These are phyloP conservation scores for Sthenelais limicola DNA, from an alignment of 2,888 invertebrate species.

Conservation along the genomic window DNA sequence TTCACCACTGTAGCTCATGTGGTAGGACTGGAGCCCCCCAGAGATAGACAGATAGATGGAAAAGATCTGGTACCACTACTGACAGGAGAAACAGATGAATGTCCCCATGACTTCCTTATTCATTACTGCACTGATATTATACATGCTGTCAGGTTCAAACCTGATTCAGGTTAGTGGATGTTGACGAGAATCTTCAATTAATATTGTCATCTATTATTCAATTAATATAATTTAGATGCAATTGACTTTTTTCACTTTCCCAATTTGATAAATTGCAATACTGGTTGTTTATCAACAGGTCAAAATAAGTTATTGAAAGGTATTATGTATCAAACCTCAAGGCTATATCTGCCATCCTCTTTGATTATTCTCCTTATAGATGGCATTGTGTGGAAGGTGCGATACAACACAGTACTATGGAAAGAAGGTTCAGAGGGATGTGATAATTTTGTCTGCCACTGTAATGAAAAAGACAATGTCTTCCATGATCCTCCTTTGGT, in stretches of 20 bases:
- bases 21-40: constrained; percentile 54
- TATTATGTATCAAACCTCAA: too few relatives aligned
- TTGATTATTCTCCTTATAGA: constrained; percentile 41
- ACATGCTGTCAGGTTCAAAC: constrained; percentile 61
- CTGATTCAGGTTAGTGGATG: constrained; percentile 46
- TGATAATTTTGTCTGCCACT: constrained; percentile 60
- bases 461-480: constrained; percentile 58
- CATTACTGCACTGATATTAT: constrained; percentile 69
- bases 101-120: constrained; percentile 66
- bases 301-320: too few relatives aligned
- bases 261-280: too few relatives aligned
- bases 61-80: constrained; percentile 65
- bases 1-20: constrained; percentile 65
- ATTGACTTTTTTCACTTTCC: too few relatives aligned
- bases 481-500: constrained; percentile 72
- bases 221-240: too few relatives aligned
- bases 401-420: constrained; percentile 64
- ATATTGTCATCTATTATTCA: too few relatives aligned
- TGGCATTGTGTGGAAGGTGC: constrained; percentile 66
- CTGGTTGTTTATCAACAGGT: too few relatives aligned
- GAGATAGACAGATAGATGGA: constrained; percentile 66
- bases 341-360: too few relatives aligned
- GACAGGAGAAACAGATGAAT: constrained; percentile 47
- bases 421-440: constrained; percentile 62
- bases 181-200: too few relatives aligned